Conservation (phyloP, 2,797 vertebrate genomes). For the Chrysocyon brachyurus region DNA sequence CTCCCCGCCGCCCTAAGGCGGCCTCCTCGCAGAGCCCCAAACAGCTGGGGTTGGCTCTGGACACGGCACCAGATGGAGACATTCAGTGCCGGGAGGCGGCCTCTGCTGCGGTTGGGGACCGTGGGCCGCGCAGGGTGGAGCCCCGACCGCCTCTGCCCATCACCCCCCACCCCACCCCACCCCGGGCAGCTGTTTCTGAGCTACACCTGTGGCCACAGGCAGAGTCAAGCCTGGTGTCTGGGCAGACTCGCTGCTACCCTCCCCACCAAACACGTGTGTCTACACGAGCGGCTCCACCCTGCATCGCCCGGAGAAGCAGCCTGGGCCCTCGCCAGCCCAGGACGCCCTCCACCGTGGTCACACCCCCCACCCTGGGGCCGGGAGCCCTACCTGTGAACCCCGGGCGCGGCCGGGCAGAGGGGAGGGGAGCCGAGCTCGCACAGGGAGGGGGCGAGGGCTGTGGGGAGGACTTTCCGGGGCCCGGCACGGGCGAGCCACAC, state of each 20-base stretch:
- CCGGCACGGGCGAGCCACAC: background rate
- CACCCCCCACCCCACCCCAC: background rate
- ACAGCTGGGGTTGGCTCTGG: background rate
- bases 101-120: fast-evolving
- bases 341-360: fast-evolving
- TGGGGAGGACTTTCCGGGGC: background rate
- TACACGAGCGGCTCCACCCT: fast-evolving
- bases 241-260: background rate
- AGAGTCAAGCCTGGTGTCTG: fast-evolving
- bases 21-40: background rate
- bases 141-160: fast-evolving
- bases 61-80: fast-evolving
- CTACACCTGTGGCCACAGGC: background rate
- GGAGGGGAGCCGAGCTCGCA: background rate
- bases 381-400: fast-evolving
- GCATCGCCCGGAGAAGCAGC: fast-evolving
- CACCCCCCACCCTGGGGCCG: fast-evolving
- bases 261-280: background rate
- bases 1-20: fast-evolving
- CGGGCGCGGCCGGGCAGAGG: too few species aligned
- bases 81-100: fast-evolving
- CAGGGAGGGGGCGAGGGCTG: fast-evolving
- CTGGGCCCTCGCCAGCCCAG: background rate
- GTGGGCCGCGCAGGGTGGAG: too few species aligned
- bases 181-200: background rate